Evolutionary conservation across 1,140 invertebrate genomes (phyloP), one percentile per base, ranked within the genome.

Genomic region (Geopemphigus sp.): DNA sequence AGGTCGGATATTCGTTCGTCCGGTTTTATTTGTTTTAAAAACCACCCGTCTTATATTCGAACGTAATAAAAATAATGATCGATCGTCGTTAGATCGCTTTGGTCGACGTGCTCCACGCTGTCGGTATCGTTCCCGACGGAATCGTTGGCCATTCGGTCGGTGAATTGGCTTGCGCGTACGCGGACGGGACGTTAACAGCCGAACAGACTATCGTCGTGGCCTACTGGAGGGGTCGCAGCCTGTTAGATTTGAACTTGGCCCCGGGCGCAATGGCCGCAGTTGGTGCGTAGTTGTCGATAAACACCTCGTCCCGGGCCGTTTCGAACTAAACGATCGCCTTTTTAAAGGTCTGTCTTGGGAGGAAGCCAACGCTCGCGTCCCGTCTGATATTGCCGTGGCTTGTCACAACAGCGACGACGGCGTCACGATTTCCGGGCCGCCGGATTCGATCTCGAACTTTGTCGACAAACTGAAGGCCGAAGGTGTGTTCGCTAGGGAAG

Each of bases 71-170:
- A 50, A 11, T 50, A 50, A 39, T 39, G 3, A 50, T 50, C 12
- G 8, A 50, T 63, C 29, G 26, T 3, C 4, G 5, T 54, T 96
- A 95, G 89, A 92, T 97, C 82, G 95, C 90, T 45, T 86, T 97
- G 24, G 92, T 94, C 14, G 94, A 97, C 85, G 83, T 94, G 1
- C 84, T 97, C 26, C 88, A 85, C 50, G 84, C 86, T 5, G 82
- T 96, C 80, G 92, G 91, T 22, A 88, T 97, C 24, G 88, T 91
- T 80, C 90, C 91, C 6, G 93, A 96, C 85, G 93, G 91, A 56
- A 92, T 96, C 66, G 90, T 97, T 83, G 95, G 90, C 5, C 94
- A 96, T 84, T 95, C 94, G n/a, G 93, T 93, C 1, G 93, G 93
- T 32, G 93, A 95, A 86, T 85, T 95, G 26, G 94, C 92, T 5